phyloP scores from a whole-genome alignment of 2,888 invertebrate genomes.

The Sinodicranocentrus sp. region DNA sequence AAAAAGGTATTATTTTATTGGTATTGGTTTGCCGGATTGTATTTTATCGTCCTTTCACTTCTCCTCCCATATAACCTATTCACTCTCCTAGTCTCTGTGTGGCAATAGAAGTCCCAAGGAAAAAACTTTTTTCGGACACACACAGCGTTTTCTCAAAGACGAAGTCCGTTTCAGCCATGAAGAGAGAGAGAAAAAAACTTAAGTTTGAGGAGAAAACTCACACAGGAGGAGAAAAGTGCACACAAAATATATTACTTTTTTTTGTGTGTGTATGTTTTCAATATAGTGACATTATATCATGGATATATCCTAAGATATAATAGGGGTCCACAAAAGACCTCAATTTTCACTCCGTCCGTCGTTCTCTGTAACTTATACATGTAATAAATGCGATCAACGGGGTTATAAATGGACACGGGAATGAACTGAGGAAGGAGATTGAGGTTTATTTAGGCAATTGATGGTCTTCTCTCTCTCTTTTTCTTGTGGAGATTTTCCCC shows the following conservation, averaged over 20 bases:
- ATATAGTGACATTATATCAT: too few species aligned
- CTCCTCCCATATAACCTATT: too few species aligned
- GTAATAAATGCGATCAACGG: conserved; percentile 64
- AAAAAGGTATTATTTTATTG: background rate
- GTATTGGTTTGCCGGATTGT: background rate
- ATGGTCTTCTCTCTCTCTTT: conserved; percentile 34
- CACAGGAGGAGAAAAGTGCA: too few species aligned
- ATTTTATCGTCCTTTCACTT: background rate
- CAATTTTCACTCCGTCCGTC: conserved; percentile 57
- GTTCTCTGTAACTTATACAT: conserved; percentile 52
- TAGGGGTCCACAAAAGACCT: conserved; percentile 40
- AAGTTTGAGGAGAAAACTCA: too few species aligned
- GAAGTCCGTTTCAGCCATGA: too few species aligned
- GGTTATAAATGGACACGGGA: conserved; percentile 63
- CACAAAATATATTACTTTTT: too few species aligned
- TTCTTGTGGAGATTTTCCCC: conserved; percentile 43
- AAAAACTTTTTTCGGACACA: too few species aligned
- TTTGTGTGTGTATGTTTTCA: too few species aligned
- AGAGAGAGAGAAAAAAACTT: too few species aligned
- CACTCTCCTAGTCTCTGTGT: too few species aligned
- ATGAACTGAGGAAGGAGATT: conserved; percentile 62
- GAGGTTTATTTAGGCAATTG: conserved; percentile 66
- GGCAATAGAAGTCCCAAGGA: too few species aligned
- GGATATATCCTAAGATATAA: background rate
- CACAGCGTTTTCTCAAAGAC: too few species aligned